Base-by-base conservation (phyloP, 2,888 invertebrate species). In the Dryomyza anilis region DNA sequence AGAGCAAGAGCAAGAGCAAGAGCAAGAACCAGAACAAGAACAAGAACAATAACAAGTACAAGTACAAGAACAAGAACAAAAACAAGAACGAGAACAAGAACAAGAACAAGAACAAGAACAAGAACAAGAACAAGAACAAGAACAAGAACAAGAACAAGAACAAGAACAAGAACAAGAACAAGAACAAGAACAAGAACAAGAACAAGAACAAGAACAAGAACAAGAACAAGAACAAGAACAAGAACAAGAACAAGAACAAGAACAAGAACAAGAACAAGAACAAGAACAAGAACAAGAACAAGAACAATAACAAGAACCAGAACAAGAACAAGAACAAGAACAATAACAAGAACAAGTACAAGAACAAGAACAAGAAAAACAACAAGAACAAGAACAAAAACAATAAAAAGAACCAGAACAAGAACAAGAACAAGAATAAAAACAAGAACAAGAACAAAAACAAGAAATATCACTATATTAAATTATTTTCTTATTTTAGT, bases 191-290 rank as follows among this genome's bases (percentile, higher is more conserved):
- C 5, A 48, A 48, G 19, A 48, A 21, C 19, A 21, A 48, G 19
- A 48, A 48, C 48, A 48, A 45, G 8, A 12, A 33, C 16, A 45
- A 45, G 16, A 45, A n/a, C 61, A 67, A 66, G 52, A 62, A 57
- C 65, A 52, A 61, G 65, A 67, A 69, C n/a, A 61, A 57, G 14
- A 23, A 21, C 21, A 52, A 43, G 39, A 25, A 39, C 1, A 39
- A 14, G 46, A 39, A 10, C 30, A 46, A n/a, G 43, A 33, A n/a
- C n/a, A 55, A 25, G 19, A 48, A 29, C 27, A 14, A 27, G 25
- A 46, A 33, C 56, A 59, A 56, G n/a, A 45, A 50, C 45, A 39
- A 48, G 55, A 14, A 59, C 43, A 61, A 62, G 58, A 43, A 62
- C 39, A 56, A 61, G 43, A 46, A 23, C 16, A 65, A 50, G 45